These are phyloP conservation scores for Sycophila texana DNA, from an alignment of 2,888 invertebrate genomes.

Conservation along the genomic window DNA sequence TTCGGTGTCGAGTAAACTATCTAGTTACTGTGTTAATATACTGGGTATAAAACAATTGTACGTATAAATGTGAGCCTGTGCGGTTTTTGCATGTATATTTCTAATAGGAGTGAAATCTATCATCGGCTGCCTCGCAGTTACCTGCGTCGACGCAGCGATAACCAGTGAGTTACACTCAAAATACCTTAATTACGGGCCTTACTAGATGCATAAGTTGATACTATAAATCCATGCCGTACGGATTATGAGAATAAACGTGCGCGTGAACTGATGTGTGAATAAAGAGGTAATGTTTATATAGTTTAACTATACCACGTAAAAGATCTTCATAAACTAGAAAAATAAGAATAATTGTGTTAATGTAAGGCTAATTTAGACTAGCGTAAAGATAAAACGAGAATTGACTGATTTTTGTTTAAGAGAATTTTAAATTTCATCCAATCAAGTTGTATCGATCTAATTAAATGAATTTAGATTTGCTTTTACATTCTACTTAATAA, in stretches of 20 bases:
- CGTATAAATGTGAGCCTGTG: constrained; percentile 34
- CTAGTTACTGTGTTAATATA: not conserved
- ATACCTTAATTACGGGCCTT: constrained; percentile 69
- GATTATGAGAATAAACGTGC: constrained; percentile 29
- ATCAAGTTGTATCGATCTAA: not conserved
- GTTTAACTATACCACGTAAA: constrained; percentile 16
- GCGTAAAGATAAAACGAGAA: not conserved
- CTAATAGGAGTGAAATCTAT: constrained; percentile 19
- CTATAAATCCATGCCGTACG: constrained; percentile 42
- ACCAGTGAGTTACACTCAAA: constrained; percentile 64
- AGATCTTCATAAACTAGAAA: constrained; percentile 18
- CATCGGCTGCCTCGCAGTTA: constrained; percentile 10
- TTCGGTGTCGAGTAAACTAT: no score
- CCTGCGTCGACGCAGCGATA: constrained; percentile 60
- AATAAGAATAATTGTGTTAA: constrained; percentile 7
- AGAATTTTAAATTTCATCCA: not conserved
- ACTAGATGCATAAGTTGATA: constrained; percentile 66
- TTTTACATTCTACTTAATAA: not conserved
- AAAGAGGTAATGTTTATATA: constrained; percentile 29
- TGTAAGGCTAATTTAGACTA: constrained; percentile 3
- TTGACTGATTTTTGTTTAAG: constrained; percentile 40
- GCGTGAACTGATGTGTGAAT: constrained; percentile 3
- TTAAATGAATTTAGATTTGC: not conserved
- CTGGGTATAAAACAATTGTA: constrained; percentile 26
- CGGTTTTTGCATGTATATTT: constrained; percentile 26